A percentile compares a stretch with the other conserved stretches of the same genome.
Conservation (phyloP, 2,888 invertebrate species). For the Parnassius apollo region DNA sequence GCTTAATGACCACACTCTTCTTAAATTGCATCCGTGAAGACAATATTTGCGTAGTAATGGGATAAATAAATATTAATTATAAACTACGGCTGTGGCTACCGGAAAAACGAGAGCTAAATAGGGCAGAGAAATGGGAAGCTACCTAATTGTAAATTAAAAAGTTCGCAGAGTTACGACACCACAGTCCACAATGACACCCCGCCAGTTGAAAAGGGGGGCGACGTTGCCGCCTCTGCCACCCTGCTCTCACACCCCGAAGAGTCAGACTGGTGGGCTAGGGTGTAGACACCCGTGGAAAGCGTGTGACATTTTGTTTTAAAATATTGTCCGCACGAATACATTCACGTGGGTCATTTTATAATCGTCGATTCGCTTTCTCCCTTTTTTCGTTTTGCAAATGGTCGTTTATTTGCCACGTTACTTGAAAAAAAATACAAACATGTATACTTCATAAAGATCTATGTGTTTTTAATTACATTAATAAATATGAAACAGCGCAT, state of each 20-base stretch:
- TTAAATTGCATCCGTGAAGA: conserved; percentile 48
- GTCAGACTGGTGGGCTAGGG: conserved; percentile 45
- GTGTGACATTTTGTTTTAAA: conserved; percentile 82
- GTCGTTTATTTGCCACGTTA: conserved; percentile 29
- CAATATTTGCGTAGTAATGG: conserved; percentile 50
- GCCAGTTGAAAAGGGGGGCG: conserved; percentile 48
- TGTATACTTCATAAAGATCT: conserved; percentile 17
- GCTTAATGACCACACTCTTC: conserved; percentile 31
- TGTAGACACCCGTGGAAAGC: conserved; percentile 75
- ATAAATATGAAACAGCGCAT: conserved; percentile 8
- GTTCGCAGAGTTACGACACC: conserved; percentile 81
- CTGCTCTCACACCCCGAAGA: conserved; percentile 30
- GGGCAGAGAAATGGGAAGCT: conserved; percentile 81
- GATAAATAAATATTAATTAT: conserved; percentile 79
- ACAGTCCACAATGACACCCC: conserved; percentile 80
- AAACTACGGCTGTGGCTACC: conserved; percentile 65
- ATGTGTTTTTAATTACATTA: conserved; percentile 21
- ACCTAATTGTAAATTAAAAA: conserved; percentile 82
- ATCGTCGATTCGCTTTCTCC: conserved; percentile 65
- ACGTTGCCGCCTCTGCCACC: conserved; percentile 39
- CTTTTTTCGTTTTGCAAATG: conserved; percentile 44
- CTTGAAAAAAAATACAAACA: conserved; percentile 6
- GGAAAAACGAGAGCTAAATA: conserved; percentile 80
- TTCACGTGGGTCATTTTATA: conserved; percentile 77
- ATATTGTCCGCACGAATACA: conserved; percentile 79